Evolutionary conservation across 2,888 invertebrate species (phyloP), one percentile per base, ranked within the genome.

Genomic region (Mallateleia sp.): DNA sequence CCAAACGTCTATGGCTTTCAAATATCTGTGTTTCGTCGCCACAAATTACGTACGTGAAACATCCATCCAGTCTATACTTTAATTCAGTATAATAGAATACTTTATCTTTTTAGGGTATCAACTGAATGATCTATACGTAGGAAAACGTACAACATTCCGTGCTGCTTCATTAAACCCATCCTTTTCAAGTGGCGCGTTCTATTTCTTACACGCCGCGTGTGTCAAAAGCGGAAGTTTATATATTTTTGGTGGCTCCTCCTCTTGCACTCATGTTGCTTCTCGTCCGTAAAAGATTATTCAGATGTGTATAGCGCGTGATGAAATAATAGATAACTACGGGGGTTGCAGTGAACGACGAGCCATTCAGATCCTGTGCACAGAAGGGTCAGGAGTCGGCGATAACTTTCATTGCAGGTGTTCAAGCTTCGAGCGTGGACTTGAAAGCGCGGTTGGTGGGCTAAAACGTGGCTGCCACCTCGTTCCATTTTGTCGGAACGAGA

Each of bases 361-460:
- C 56, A 88, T 88, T 81, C 56, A 72, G 62, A 47, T 67, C 50
- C 47, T 45, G 56, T 25, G 47, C 56, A 47, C 25, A 18, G 78
- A 58, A 69, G 67, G 85, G 81, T 85, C 81, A 75, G 71, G 72
- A 78, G 66, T 77, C 71, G 67, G 58, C 82, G 85, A 89, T 89
- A 89, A 89, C 89, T 86, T 86, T 88, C 86, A 86, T 89, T 84
- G 82, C 85, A 77, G 64, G 78, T 82, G 85, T 87, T 87, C 66
- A 79, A 71, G 89, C 79, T 74, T 54, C 69, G 66, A 47, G 66
- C 72, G 83, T 69, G 75, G 66, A 78, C 67, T 86, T 74, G 80
- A 60, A 62, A 75, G 74, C 77, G 56, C 66, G 71, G 84, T 79
- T 72, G 72, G 66, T 80, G 81, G 75, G 75, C 84, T 79, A 82